Percentiles rank a stretch among this genome's conserved stretches.
Conservation (phyloP, 1,140 invertebrate genomes). For the Pseudomyrmex gracilis region DNA sequence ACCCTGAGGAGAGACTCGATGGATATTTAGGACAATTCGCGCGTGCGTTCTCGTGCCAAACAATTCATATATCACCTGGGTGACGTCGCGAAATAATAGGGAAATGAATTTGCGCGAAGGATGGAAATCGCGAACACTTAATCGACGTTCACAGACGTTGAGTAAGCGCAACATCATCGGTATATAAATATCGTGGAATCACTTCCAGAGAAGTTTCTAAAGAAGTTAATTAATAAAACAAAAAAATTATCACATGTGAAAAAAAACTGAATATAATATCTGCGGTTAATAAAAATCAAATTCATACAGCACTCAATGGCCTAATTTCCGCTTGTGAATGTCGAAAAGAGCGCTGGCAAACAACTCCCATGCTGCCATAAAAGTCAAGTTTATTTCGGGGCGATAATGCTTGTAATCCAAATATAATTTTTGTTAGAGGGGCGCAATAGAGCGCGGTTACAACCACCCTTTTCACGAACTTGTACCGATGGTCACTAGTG, state of each 20-base stretch:
- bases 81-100: constrained; percentile 85
- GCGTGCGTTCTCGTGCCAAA: constrained; percentile 80
- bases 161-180: constrained; percentile 49
- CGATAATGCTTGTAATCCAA: constrained; percentile 86
- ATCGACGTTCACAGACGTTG: constrained; percentile 37
- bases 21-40: constrained; percentile 78
- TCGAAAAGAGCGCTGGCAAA: constrained; percentile 32
- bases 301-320: constrained; percentile 18
- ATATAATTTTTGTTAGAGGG: constrained; percentile 83
- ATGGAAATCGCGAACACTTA: constrained; percentile 77
- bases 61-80: constrained; percentile 85
- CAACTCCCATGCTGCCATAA: constrained; percentile 80
- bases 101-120: constrained; percentile 85
- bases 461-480: constrained; percentile 68
- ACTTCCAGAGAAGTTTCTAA: not conserved
- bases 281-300: constrained; percentile 20
- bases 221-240: not conserved
- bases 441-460: constrained; percentile 61
- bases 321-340: constrained; percentile 68
- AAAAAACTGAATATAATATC: not conserved
- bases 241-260: not conserved
- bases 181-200: constrained; percentile 22
- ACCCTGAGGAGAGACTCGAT: constrained; percentile 75
- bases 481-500: constrained; percentile 58
- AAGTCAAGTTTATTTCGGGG: constrained; percentile 85